Conservation (phyloP, 2,113 vertebrate genomes). For the Tinamus guttatus region DNA sequence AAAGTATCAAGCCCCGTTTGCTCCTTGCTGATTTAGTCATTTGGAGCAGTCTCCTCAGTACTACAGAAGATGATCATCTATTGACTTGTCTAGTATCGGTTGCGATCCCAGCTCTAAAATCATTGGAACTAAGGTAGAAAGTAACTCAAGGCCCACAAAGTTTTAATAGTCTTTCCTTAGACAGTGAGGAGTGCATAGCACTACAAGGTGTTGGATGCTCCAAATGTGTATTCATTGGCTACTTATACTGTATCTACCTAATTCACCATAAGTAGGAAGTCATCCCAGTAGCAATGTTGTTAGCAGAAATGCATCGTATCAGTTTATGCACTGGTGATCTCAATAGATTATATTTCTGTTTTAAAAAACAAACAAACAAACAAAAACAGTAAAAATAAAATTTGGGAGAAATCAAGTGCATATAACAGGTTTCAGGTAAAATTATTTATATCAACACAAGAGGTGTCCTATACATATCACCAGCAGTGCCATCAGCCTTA, state of each 20-base stretch:
- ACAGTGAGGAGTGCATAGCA: background rate
- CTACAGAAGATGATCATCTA: background rate
- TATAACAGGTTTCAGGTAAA: background rate
- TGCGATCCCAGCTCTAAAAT: background rate
- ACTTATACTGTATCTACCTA: background rate
- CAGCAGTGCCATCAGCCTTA: background rate
- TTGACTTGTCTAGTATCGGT: background rate
- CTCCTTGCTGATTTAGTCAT: background rate
- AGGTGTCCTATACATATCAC: background rate
- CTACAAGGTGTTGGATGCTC: background rate
- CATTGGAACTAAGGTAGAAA: background rate
- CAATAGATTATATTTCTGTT: background rate
- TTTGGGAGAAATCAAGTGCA: background rate
- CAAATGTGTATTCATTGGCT: background rate
- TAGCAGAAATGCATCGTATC: background rate
- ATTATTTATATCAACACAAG: background rate
- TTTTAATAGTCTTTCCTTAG: background rate
- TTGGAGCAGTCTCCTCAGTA: background rate
- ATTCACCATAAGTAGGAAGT: background rate
- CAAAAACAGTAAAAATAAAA: background rate
- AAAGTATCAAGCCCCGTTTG: background rate
- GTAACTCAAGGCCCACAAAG: background rate
- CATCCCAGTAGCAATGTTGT: background rate
- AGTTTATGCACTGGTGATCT: background rate
- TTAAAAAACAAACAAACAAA: background rate